These are phyloP conservation scores for Thaumetopoea pityocampa DNA, from an alignment of 1,140 invertebrate genomes.

Conservation along the genomic window DNA sequence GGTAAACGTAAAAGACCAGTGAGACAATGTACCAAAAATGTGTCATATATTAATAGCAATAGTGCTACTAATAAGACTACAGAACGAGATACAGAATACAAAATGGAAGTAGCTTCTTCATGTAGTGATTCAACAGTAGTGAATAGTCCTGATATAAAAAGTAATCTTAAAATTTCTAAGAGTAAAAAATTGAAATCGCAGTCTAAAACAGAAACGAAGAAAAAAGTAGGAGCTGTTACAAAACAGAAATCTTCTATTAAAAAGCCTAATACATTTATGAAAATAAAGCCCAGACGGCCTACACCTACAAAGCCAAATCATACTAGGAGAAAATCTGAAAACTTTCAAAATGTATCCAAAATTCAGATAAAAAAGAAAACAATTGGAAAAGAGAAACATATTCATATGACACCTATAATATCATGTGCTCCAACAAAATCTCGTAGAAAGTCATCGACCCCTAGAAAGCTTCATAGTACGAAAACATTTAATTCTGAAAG, in stretches of 20 bases:
- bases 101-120: constrained; percentile 15
- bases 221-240: constrained; percentile 15
- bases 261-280: constrained; percentile 55
- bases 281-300: constrained; percentile 47
- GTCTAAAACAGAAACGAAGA: constrained; percentile 23
- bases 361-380: constrained; percentile 29
- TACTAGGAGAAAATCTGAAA: constrained; percentile 27
- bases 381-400: constrained; percentile 35
- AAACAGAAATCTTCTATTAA: constrained; percentile 43
- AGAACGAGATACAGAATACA: constrained; percentile 26
- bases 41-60: constrained; percentile 38
- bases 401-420: constrained; percentile 18
- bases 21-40: constrained; percentile 60
- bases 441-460: constrained; percentile 61
- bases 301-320: constrained; percentile 45
- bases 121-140: constrained; percentile 27
- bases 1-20: constrained; percentile 40
- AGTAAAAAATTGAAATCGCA: constrained; percentile 24
- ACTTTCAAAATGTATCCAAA: constrained; percentile 13
- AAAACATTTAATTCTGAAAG: constrained; percentile 51
- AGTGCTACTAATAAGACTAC: constrained; percentile 28
- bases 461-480: constrained; percentile 58
- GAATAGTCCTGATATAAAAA: constrained; percentile 23
- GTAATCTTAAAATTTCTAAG: constrained; percentile 17
- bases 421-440: constrained; percentile 48